phyloP scores from a whole-genome alignment of 2,113 vertebrate genomes.

The Casuarius casuarius region DNA sequence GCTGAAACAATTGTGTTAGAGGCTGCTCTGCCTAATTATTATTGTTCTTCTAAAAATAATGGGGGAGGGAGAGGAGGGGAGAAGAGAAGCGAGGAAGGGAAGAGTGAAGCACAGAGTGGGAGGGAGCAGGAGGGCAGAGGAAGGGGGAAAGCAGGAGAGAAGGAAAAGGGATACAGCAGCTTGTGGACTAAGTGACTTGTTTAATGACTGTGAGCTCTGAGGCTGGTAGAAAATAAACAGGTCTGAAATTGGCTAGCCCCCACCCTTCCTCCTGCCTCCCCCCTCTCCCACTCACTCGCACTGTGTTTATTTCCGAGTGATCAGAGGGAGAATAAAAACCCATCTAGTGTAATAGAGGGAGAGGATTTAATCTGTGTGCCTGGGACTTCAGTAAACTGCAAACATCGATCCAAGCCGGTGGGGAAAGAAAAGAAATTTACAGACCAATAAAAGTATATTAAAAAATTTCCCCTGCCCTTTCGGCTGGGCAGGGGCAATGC shows the following conservation, averaged over 20 bases:
- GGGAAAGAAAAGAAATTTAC: slow-evolving; percentile 65
- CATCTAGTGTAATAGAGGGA: slow-evolving; percentile 58
- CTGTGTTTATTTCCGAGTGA: slow-evolving; percentile 50
- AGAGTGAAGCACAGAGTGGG: background rate
- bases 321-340: slow-evolving; percentile 65
- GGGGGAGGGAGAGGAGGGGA: background rate
- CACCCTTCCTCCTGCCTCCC: background rate
- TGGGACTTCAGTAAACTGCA: slow-evolving; percentile 45
- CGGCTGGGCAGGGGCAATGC: accelerated
- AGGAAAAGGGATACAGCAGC: background rate
- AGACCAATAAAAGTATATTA: slow-evolving; percentile 73
- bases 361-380: slow-evolving; percentile 68
- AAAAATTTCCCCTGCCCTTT: slow-evolving; percentile 54
- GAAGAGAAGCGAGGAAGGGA: background rate
- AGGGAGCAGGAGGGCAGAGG: background rate
- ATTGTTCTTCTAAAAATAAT: slow-evolving; percentile 69
- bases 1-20: slow-evolving; percentile 78
- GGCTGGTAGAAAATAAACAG: slow-evolving; percentile 39
- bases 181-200: slow-evolving; percentile 27
- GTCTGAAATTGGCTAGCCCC: slow-evolving; percentile 9
- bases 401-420: slow-evolving; percentile 66
- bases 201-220: slow-evolving; percentile 19
- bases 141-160: background rate
- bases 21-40: slow-evolving; percentile 75
- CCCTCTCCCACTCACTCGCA: background rate